These are phyloP conservation scores for Isurus oxyrinchus DNA, from an alignment of 2,113 vertebrate genomes.

Conservation along the genomic window DNA sequence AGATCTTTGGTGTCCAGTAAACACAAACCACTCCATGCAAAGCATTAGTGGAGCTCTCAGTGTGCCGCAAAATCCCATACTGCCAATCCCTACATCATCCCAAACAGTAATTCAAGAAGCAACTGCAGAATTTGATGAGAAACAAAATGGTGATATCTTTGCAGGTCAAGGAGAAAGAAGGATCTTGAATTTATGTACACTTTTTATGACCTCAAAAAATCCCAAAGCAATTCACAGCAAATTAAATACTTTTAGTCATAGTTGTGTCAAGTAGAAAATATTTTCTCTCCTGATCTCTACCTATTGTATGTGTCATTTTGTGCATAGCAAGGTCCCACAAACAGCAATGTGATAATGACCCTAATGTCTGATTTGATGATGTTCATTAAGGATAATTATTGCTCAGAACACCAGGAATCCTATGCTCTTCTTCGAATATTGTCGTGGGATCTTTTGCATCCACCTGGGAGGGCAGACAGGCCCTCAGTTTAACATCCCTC, in stretches of 20 bases:
- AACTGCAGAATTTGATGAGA: background rate
- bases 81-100: background rate
- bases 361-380: background rate
- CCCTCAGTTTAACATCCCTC: background rate
- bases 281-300: background rate
- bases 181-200: background rate
- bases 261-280: background rate
- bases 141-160: background rate
- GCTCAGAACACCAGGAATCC: background rate
- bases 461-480: background rate
- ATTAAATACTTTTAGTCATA: background rate
- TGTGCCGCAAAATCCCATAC: background rate
- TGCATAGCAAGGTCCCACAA: background rate
- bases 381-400: background rate
- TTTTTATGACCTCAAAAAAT: background rate
- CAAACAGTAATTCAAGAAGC: background rate
- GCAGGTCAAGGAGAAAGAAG: background rate
- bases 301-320: constrained; percentile 1
- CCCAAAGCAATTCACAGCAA: background rate
- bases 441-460: background rate
- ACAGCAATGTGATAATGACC: background rate
- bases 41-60: background rate
- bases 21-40: background rate
- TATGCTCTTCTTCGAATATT: background rate
- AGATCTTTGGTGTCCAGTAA: background rate